phyloP scores from a whole-genome alignment of 2,113 vertebrate genomes.

The Ondatra zibethicus region DNA sequence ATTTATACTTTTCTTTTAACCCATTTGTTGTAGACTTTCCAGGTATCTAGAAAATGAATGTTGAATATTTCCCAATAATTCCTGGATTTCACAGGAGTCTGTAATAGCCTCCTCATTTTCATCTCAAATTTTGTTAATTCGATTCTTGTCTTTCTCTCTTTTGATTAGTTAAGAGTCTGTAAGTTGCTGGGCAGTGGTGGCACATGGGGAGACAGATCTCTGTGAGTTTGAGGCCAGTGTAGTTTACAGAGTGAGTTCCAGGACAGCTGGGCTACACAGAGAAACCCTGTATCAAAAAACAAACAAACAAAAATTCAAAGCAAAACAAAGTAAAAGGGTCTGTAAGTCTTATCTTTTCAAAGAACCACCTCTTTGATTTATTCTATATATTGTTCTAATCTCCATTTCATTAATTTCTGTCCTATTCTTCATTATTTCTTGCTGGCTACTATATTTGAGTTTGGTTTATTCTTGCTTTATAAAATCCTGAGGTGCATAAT shows the following conservation, averaged over 20 bases:
- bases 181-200: not conserved
- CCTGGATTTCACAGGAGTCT: not conserved
- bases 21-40: not conserved
- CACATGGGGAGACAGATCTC: not conserved
- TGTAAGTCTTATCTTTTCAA: not conserved
- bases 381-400: not conserved
- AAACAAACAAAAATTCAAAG: not conserved
- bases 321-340: not conserved
- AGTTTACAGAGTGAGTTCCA: not conserved
- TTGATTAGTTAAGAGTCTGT: not conserved
- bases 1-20: not conserved
- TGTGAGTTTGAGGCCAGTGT: not conserved
- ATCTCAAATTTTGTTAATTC: not conserved
- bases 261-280: not conserved
- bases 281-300: not conserved
- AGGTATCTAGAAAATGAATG: not conserved
- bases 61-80: not conserved
- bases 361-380: not conserved
- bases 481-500: not conserved
- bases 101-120: not conserved
- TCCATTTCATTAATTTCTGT: not conserved
- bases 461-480: not conserved
- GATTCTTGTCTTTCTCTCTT: not conserved
- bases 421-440: not conserved
- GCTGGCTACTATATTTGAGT: not conserved